Conservation (phyloP, 1,140 invertebrate species). For the Ephestia elutella region DNA sequence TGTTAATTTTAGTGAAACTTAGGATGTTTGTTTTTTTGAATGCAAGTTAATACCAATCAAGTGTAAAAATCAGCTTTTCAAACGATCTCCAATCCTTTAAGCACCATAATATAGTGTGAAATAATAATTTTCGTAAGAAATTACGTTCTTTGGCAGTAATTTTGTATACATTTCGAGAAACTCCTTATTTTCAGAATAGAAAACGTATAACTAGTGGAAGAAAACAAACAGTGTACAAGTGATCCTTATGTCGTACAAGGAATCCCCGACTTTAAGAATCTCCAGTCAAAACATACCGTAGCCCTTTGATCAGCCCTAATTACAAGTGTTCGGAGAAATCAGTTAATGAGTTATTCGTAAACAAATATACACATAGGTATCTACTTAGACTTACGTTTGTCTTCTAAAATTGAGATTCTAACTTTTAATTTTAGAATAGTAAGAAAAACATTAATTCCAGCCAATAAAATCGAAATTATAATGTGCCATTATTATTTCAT, state of each 20-base stretch:
- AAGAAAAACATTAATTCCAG: background rate
- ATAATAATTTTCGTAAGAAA: too few relatives aligned
- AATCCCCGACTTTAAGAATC: conserved; percentile 26
- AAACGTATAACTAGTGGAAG: conserved; percentile 6
- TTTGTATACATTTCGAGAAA: background rate
- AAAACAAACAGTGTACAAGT: conserved; percentile 12
- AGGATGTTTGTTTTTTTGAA: too few relatives aligned
- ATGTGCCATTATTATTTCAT: background rate
- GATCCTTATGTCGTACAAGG: conserved; percentile 21
- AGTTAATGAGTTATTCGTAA: conserved; percentile 60
- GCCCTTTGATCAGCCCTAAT: conserved; percentile 56
- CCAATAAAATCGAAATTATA: too few relatives aligned
- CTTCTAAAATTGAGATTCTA: background rate
- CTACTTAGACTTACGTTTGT: background rate
- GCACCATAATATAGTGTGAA: background rate
- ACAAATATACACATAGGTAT: conserved; percentile 16
- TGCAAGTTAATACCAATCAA: too few relatives aligned
- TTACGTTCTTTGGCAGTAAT: too few relatives aligned
- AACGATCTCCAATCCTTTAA: too few relatives aligned
- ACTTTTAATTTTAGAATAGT: background rate
- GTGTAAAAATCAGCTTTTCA: too few relatives aligned
- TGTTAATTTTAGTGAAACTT: too few relatives aligned
- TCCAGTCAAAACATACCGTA: conserved; percentile 47
- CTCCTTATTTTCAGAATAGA: background rate
- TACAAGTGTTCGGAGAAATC: conserved; percentile 51